Evolutionary conservation across 2,888 invertebrate genomes (phyloP), one percentile per base, ranked within the genome.

Genomic region (Alitta virens): DNA sequence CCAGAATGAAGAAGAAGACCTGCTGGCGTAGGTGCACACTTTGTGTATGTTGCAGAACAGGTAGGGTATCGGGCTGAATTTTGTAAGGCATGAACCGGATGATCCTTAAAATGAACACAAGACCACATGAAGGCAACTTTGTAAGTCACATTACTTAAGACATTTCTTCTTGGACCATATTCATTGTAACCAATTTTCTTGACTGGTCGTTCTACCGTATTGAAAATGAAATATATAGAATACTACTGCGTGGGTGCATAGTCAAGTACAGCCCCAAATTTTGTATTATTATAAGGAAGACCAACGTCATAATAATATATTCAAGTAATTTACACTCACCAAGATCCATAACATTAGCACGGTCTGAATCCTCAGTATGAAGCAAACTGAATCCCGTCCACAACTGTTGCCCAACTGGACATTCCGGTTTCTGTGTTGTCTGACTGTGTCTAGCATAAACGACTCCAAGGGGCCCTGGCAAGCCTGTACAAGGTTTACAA

Each of bases 21-120:
- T 87, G 77, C 92, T 93, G 42, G 97, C 96, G 79, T 96, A 97
- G 82, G 95, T 93, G 83, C 97, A 97, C 1, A 95, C 93, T 78
- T 93, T 91, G 83, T 93, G 93, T 73, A 92, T 87, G 80, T 95
- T 94, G 83, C 97, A 98, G 85, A 94, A 92, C 74, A 97, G 84
- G 86, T 96, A 94, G 53, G 97, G 97, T 91, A 97, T 92, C 27
- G 97, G 96, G 68, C 91, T 94, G 87, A 98, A 97, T 77, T 91
- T 90, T 71, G 89, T 86, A 66, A 97, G 87, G 81, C 97, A 97
- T 23, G 96, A 97, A 62, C 97, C 97, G 63, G 96, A 92, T 74
- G 89, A 88, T 70, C 97, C 85, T 82, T 58, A 7, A 55, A 26
- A n/a, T n/a, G n/a, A n/a, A n/a, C n/a, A n/a, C n/a, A n/a, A n/a